These are phyloP conservation scores for Andrena camellia DNA, from an alignment of 2,888 invertebrate species.

Conservation along the genomic window DNA sequence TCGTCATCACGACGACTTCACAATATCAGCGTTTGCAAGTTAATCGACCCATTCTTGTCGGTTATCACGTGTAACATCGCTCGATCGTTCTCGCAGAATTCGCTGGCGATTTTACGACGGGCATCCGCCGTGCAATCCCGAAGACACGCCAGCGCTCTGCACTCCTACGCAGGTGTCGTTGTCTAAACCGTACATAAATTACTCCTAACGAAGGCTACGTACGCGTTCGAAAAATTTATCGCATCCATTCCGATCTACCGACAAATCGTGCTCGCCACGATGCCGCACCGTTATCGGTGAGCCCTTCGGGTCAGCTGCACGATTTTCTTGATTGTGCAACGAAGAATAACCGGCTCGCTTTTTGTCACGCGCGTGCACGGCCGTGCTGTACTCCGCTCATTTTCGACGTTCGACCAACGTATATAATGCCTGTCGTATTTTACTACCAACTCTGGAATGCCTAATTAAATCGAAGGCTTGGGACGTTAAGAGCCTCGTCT, in stretches of 20 bases:
- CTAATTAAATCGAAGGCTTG: constrained; percentile 28
- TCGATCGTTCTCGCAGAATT: constrained; percentile 22
- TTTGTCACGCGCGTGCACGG: constrained; percentile 16
- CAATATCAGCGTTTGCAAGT: constrained; percentile 12
- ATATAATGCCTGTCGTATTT: constrained; percentile 22
- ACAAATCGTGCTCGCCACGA: constrained; percentile 63
- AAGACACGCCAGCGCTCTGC: constrained; percentile 26
- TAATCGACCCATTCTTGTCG: not conserved
- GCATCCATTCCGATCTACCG: constrained; percentile 66
- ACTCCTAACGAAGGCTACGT: constrained; percentile 56
- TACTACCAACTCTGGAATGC: constrained; percentile 6
- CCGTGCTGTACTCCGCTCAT: constrained; percentile 1
- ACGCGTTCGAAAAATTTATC: constrained; percentile 64
- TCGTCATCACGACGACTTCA: not conserved
- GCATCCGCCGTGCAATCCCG: constrained; percentile 15
- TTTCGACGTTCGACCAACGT: constrained; percentile 22
- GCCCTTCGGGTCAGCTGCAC: constrained; percentile 40
- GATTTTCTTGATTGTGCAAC: constrained; percentile 42
- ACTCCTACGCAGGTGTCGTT: constrained; percentile 56
- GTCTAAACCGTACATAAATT: constrained; percentile 65
- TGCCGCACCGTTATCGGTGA: constrained; percentile 60
- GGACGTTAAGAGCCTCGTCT: constrained; percentile 6
- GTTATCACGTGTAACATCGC: constrained; percentile 18
- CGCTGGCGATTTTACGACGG: constrained; percentile 29
- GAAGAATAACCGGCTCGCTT: constrained; percentile 33